Evolutionary conservation across 2,888 invertebrate genomes (phyloP).

Genomic region (Lymantria monacha): DNA sequence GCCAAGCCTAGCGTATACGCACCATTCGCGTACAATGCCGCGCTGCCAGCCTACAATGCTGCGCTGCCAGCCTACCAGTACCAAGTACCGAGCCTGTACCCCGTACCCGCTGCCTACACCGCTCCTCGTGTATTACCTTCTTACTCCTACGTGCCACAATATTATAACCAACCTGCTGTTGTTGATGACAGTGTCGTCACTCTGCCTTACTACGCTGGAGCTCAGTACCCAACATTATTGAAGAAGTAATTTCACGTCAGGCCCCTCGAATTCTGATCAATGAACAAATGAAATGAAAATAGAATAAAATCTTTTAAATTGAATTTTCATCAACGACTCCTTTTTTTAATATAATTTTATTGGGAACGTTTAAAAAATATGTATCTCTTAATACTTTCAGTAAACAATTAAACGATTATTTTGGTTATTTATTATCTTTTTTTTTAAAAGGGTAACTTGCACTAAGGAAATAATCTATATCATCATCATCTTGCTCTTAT

Average conservation of each 20-base stretch:
- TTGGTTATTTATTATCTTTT: no score
- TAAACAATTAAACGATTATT: no score
- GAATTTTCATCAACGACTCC: no score
- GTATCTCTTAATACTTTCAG: no score
- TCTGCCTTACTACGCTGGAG: constrained; percentile 20
- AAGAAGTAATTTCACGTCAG: constrained; percentile 42
- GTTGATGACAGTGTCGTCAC: background rate
- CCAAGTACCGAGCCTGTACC: background rate
- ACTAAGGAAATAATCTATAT: no score
- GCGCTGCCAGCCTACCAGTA: constrained; percentile 1
- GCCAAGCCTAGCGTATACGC: constrained; percentile 69
- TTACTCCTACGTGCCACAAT: background rate
- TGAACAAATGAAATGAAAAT: no score
- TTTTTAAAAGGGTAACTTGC: no score
- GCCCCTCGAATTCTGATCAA: no score
- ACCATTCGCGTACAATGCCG: constrained; percentile 52
- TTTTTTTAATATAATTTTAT: no score
- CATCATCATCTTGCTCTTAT: no score
- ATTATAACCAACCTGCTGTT: background rate
- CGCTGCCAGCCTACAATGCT: constrained; percentile 23
- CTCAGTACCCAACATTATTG: constrained; percentile 54
- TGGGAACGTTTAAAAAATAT: no score
- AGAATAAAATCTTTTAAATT: no score
- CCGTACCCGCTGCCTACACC: background rate
- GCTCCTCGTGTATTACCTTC: background rate